Evolutionary conservation across 2,888 invertebrate species (phyloP).

Genomic region (Bhutanitis thaidina): DNA sequence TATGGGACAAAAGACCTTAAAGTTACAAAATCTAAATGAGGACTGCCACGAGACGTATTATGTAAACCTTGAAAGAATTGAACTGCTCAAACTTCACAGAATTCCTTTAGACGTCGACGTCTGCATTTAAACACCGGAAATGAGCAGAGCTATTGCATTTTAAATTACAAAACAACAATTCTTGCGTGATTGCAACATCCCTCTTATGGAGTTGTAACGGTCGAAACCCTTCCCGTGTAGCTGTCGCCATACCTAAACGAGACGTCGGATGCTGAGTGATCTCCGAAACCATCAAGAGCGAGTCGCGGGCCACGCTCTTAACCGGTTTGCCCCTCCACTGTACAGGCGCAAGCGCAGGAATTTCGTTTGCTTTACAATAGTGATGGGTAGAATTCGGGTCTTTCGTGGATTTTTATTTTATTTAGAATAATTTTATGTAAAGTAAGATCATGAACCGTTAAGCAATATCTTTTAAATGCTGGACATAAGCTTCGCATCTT

Average conservation of each 20-base stretch:
- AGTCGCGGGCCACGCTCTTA: background rate
- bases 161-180: background rate
- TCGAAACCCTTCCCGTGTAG: background rate
- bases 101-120: too few species aligned
- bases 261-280: slow-evolving; percentile 17
- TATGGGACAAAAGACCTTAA: too few species aligned
- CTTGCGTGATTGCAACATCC: background rate
- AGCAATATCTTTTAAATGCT: too few species aligned
- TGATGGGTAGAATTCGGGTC: slow-evolving; percentile 25
- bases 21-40: too few species aligned
- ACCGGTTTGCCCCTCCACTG: slow-evolving; percentile 13
- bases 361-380: slow-evolving; percentile 42
- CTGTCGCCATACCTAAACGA: slow-evolving; percentile 1
- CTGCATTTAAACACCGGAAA: background rate
- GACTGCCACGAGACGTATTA: too few species aligned
- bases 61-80: too few species aligned
- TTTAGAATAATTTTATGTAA: too few species aligned
- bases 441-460: too few species aligned
- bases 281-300: background rate
- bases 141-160: background rate
- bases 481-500: too few species aligned
- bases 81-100: too few species aligned
- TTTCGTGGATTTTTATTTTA: too few species aligned
- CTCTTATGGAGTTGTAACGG: background rate
- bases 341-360: slow-evolving; percentile 44